Percentiles rank a stretch among this genome's conserved stretches.
These are phyloP conservation scores for Vanessa atalanta DNA, from an alignment of 1,140 invertebrate genomes.

Conservation along the genomic window DNA sequence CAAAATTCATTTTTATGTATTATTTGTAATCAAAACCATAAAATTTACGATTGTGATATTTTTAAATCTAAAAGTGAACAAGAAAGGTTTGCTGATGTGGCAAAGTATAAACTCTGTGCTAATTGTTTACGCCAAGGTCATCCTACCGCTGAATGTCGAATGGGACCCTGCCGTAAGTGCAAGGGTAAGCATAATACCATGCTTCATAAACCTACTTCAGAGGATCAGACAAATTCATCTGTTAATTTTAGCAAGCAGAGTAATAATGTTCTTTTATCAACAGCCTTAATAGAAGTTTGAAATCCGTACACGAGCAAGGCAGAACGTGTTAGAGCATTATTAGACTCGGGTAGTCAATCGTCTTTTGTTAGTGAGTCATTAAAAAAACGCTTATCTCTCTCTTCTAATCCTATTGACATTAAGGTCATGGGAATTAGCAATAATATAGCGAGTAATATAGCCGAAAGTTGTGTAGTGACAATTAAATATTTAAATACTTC, in stretches of 20 bases:
- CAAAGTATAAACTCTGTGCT: slow-evolving; percentile 37
- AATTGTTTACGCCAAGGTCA: slow-evolving; percentile 47
- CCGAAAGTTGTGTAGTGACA: not conserved
- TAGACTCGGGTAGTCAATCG: slow-evolving; percentile 5
- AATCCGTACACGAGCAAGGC: slow-evolving; percentile 24
- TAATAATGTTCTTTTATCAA: slow-evolving; percentile 37
- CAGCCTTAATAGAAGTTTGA: slow-evolving; percentile 39
- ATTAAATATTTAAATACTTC: not conserved
- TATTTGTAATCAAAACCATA: slow-evolving; percentile 11
- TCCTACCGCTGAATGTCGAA: slow-evolving; percentile 34
- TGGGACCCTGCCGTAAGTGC: slow-evolving; percentile 38
- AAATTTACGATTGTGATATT: slow-evolving; percentile 9
- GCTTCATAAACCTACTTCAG: slow-evolving; percentile 26
- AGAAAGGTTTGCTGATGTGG: slow-evolving; percentile 3
- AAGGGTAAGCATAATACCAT: slow-evolving; percentile 38
- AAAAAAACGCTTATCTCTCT: not conserved
- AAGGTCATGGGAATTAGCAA: slow-evolving; percentile 7
- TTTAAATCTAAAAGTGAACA: not conserved
- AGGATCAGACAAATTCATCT: not conserved
- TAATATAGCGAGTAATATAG: not conserved
- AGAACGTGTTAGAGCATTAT: not conserved
- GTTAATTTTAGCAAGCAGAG: not conserved
- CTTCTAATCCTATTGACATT: not conserved
- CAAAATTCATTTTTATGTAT: slow-evolving; percentile 4
- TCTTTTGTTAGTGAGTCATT: slow-evolving; percentile 10